Evolutionary conservation across 2,888 invertebrate genomes (phyloP).

Genomic region (Erannis defoliaria): DNA sequence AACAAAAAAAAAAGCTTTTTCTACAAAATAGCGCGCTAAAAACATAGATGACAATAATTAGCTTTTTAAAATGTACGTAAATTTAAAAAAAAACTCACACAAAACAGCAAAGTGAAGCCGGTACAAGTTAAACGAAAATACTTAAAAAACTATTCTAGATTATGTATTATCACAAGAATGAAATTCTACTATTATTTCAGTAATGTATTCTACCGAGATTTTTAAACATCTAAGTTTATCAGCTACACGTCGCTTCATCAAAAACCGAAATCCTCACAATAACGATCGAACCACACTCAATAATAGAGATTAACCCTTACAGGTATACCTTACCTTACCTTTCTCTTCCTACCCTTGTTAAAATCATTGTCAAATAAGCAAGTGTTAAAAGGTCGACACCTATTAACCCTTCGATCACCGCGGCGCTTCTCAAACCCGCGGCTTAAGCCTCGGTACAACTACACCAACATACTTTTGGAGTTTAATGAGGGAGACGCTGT

Average conservation of each 20-base stretch:
- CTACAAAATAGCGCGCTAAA: too few relatives aligned
- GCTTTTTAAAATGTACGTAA: too few relatives aligned
- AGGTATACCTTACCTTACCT: conserved; percentile 2
- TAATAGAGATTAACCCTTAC: conserved; percentile 20
- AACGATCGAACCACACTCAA: conserved; percentile 11
- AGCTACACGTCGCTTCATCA: neutral
- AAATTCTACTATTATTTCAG: too few relatives aligned
- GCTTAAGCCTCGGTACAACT: conserved; percentile 7
- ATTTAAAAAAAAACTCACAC: too few relatives aligned
- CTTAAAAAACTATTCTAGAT: too few relatives aligned
- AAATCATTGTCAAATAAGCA: conserved; percentile 14
- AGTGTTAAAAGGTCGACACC: conserved; percentile 27
- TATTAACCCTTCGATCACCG: conserved; percentile 25
- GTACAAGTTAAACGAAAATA: too few relatives aligned
- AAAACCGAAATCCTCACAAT: neutral
- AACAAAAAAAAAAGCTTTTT: too few relatives aligned
- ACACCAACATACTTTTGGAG: neutral
- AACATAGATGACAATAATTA: too few relatives aligned
- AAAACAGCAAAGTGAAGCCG: too few relatives aligned
- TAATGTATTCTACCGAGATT: neutral
- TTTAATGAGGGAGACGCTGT: neutral
- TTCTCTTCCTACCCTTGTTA: conserved; percentile 10
- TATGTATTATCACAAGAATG: too few relatives aligned
- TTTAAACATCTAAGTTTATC: neutral
- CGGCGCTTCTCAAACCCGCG: conserved; percentile 44